These are phyloP conservation scores for Drosophila kepulauana DNA, from an alignment of 1,140 invertebrate genomes.

Conservation along the genomic window DNA sequence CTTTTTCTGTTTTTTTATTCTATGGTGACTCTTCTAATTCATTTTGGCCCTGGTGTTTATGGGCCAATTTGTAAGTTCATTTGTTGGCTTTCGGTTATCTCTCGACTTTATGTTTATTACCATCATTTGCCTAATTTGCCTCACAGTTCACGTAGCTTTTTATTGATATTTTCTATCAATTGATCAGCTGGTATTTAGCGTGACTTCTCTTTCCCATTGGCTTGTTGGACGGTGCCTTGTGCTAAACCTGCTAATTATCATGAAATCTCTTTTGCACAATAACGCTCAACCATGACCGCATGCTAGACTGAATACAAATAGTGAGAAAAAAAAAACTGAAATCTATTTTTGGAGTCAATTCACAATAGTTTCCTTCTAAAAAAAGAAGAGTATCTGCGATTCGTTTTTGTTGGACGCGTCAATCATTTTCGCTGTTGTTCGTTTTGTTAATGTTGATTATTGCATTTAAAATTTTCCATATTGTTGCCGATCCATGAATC, in stretches of 20 bases:
- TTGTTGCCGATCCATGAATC: slow-evolving; percentile 49
- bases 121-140: slow-evolving; percentile 60
- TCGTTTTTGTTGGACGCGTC: slow-evolving; percentile 22
- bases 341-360: not conserved
- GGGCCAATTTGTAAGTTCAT: slow-evolving; percentile 64
- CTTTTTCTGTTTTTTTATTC: not conserved
- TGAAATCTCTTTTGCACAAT: slow-evolving; percentile 10
- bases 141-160: slow-evolving; percentile 14
- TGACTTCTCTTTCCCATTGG: slow-evolving; percentile 23
- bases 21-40: slow-evolving; percentile 32
- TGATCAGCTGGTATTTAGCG: slow-evolving; percentile 29
- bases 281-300: not conserved
- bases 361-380: not conserved
- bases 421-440: slow-evolving; percentile 33
- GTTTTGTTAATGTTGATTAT: slow-evolving; percentile 57
- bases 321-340: not conserved
- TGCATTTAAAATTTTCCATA: slow-evolving; percentile 78
- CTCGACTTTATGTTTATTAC: slow-evolving; percentile 37
- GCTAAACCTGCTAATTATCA: slow-evolving; percentile 34
- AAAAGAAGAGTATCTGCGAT: slow-evolving; percentile 32
- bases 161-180: slow-evolving; percentile 53
- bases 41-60: slow-evolving; percentile 41
- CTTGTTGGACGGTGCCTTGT: slow-evolving; percentile 22
- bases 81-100: slow-evolving; percentile 45
- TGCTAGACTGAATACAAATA: slow-evolving; percentile 1